Percentiles rank a stretch among this genome's conserved stretches.
Evolutionary conservation across 2,888 invertebrate species (phyloP).

Genomic region (Trichacis sp.): DNA sequence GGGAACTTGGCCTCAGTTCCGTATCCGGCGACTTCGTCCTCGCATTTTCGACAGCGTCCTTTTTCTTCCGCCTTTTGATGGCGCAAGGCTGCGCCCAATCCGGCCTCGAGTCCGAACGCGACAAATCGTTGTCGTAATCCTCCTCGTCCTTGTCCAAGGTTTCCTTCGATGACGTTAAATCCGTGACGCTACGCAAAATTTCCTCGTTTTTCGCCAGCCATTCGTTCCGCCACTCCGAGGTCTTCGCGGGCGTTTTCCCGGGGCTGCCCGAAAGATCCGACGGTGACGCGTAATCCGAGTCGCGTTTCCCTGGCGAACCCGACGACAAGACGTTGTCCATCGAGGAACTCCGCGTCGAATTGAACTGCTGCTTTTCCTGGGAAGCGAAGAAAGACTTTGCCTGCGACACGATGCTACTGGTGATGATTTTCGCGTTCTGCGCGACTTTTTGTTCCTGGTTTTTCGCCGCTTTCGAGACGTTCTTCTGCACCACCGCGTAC

Average conservation of each 20-base stretch:
- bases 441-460: conserved; percentile 34
- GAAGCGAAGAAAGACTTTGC: conserved; percentile 43
- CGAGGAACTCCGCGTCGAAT: conserved; percentile 53
- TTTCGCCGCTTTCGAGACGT: conserved; percentile 31
- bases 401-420: conserved; percentile 44
- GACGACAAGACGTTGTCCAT: conserved; percentile 47
- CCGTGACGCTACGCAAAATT: conserved; percentile 56
- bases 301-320: conserved; percentile 37
- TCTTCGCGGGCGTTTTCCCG: conserved; percentile 59
- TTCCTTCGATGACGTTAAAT: conserved; percentile 49
- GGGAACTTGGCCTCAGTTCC: conserved; percentile 59
- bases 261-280: conserved; percentile 52
- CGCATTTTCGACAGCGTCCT: conserved; percentile 36
- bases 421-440: conserved; percentile 30
- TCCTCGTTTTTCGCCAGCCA: conserved; percentile 65
- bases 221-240: conserved; percentile 63
- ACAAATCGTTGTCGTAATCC: conserved; percentile 47
- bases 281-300: conserved; percentile 50
- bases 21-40: conserved; percentile 57
- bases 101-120: conserved; percentile 55
- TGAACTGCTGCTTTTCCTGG: conserved; percentile 48
- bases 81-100: conserved; percentile 62
- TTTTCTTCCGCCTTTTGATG: conserved; percentile 54
- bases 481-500: conserved; percentile 64
- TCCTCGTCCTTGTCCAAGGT: conserved; percentile 40